These are phyloP conservation scores for Sakesphorus luctuosus DNA, from an alignment of 2,113 vertebrate species.

Conservation along the genomic window DNA sequence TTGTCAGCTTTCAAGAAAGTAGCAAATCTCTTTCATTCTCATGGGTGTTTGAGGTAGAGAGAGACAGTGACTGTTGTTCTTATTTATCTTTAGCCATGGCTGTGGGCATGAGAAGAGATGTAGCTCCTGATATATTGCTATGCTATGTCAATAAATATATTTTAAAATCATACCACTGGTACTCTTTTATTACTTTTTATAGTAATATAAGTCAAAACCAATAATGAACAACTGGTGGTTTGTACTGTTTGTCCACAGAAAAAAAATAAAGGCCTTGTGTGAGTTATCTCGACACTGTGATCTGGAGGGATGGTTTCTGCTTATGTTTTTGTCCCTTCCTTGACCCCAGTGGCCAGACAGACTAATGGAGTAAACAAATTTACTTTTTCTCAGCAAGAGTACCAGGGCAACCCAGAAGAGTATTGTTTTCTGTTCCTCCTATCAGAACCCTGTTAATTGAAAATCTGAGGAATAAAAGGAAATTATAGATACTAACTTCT, in stretches of 20 bases:
- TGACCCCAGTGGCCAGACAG: not conserved
- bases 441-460: not conserved
- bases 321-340: not conserved
- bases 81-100: not conserved
- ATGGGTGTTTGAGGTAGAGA: not conserved
- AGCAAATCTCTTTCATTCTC: not conserved
- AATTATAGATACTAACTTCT: not conserved
- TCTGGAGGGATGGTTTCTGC: not conserved
- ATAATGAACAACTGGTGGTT: not conserved
- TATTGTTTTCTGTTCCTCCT: not conserved
- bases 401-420: not conserved
- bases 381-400: not conserved
- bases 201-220: not conserved
- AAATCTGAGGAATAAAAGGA: not conserved
- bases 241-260: not conserved
- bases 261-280: not conserved
- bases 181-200: not conserved
- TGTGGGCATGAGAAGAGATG: not conserved
- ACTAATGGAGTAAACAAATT: not conserved
- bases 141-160: not conserved
- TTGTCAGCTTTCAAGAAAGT: not conserved
- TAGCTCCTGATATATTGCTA: not conserved
- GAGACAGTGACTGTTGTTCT: not conserved
- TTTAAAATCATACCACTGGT: not conserved
- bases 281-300: not conserved